phyloP scores from a whole-genome alignment of 2,113 vertebrate species.

The Isurus oxyrinchus region DNA sequence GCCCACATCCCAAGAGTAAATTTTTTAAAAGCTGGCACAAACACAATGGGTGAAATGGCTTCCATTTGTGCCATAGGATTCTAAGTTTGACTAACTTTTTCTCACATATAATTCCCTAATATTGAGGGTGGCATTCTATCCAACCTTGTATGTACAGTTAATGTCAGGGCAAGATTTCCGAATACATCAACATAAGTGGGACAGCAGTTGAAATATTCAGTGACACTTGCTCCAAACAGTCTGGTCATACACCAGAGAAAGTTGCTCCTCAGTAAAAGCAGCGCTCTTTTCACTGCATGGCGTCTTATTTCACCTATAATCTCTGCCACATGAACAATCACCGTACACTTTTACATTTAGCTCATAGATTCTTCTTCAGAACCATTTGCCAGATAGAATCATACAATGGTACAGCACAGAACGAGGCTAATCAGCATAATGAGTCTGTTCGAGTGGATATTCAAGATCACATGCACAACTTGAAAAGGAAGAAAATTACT shows the following conservation, averaged over 20 bases:
- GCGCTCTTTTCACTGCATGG: neutral
- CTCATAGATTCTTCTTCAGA: neutral
- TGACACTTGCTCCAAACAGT: neutral
- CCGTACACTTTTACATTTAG: neutral
- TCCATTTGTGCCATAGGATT: neutral
- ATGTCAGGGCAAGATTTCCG: neutral
- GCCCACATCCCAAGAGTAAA: too few relatives aligned
- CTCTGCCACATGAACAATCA: neutral
- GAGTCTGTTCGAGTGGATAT: neutral
- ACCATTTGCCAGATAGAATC: neutral
- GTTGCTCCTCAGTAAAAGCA: neutral
- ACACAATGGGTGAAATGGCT: neutral
- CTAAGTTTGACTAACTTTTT: neutral
- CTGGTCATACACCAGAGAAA: neutral
- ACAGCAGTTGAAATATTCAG: neutral
- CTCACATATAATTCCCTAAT: neutral
- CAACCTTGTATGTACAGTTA: neutral
- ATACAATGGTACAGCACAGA: too few relatives aligned
- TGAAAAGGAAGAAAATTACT: neutral
- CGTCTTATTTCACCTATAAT: neutral
- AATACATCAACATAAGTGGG: neutral
- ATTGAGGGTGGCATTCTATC: neutral
- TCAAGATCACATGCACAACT: neutral
- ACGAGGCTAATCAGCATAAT: neutral
- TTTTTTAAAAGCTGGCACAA: too few relatives aligned